phyloP scores from a whole-genome alignment of 2,888 invertebrate genomes.

The Lamellibrachia columna region DNA sequence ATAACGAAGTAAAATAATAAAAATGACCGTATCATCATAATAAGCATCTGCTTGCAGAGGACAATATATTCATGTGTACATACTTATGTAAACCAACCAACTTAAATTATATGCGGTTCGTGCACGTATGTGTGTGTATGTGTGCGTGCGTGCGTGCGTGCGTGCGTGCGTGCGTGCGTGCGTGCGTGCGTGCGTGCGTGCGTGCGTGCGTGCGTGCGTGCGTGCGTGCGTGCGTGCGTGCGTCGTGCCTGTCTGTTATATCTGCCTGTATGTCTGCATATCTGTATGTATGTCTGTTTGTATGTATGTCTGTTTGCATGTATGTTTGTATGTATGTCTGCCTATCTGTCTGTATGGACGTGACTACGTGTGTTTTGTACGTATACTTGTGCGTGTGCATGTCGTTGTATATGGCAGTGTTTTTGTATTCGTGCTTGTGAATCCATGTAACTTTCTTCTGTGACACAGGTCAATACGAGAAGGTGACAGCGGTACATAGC shows the following conservation, averaged over 20 bases:
- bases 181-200: background rate
- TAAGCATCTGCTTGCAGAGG: too few species aligned
- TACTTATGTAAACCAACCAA: too few species aligned
- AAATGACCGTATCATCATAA: too few species aligned
- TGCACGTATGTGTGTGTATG: background rate
- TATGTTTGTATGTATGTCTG: background rate
- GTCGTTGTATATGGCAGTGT: background rate
- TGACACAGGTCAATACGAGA: slow-evolving; percentile 1
- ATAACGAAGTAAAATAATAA: too few species aligned
- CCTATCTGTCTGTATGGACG: background rate
- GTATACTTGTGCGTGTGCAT: background rate
- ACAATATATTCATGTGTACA: too few species aligned
- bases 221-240: background rate
- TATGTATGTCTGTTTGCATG: background rate
- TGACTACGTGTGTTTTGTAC: background rate
- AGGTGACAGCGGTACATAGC: background rate
- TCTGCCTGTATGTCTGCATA: too few species aligned
- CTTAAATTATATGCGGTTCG: background rate
- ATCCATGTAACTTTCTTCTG: background rate
- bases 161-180: background rate
- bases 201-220: background rate
- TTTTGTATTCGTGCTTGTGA: too few species aligned
- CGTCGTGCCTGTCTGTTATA: background rate
- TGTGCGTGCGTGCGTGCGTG: background rate
- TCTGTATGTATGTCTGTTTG: background rate